These are phyloP conservation scores for Sarcophaga bullata DNA, from an alignment of 1,140 invertebrate species.

Conservation along the genomic window DNA sequence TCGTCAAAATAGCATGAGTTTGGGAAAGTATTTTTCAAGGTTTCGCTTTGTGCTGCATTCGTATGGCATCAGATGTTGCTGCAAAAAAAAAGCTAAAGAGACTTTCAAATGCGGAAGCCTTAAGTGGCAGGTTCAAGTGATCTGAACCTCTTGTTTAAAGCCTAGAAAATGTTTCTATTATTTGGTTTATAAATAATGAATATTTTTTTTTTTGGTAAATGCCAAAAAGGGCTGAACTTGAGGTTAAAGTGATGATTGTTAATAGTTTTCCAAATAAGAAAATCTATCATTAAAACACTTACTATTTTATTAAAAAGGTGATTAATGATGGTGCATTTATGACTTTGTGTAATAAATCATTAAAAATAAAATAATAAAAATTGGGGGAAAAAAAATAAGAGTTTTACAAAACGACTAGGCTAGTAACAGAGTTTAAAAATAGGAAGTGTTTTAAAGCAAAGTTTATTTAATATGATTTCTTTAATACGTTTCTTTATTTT, in stretches of 20 bases:
- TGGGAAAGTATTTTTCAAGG: conserved; percentile 23
- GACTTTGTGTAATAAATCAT: background rate
- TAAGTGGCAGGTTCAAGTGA: background rate
- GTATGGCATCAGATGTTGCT: background rate
- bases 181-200: background rate
- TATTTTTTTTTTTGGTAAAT: background rate
- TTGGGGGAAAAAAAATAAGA: background rate
- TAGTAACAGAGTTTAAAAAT: background rate
- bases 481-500: no score
- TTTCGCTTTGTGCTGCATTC: background rate
- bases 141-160: background rate
- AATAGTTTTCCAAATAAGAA: background rate
- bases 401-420: no score
- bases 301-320: background rate
- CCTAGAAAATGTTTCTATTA: background rate
- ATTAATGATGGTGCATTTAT: background rate
- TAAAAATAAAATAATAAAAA: background rate
- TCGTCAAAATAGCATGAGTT: background rate
- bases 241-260: conserved; percentile 26
- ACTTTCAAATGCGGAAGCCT: conserved; percentile 25
- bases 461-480: background rate
- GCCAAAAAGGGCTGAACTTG: background rate
- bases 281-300: conserved; percentile 21
- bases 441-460: background rate
- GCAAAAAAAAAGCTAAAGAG: no score